Evolutionary conservation across 2,888 invertebrate genomes (phyloP), one percentile per base, ranked within the genome.

Genomic region (Parelbella ahira): DNA sequence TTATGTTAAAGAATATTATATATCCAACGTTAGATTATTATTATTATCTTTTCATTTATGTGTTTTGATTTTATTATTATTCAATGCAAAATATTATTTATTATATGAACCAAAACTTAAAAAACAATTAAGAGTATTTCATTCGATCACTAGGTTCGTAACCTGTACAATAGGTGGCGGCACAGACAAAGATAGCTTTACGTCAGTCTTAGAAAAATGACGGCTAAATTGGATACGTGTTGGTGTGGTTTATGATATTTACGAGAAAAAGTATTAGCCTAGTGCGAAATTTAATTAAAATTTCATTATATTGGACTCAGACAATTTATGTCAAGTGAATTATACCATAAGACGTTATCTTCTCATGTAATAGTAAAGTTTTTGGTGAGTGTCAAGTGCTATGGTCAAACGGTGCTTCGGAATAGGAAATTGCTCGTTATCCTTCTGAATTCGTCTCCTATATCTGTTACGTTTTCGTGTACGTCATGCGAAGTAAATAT

Each of bases 221-320:
- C 83, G 86, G 80, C 83, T 83, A 67, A 66, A 63, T 80, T 86
- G 69, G 81, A 86, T 87, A 87, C 86, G 86, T 87, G 84, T 88
- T 82, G 83, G 66, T 77, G 81, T 83, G 70, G 75, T 79, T 84
- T 86, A 86, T 86, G 86, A 88, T 88, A 88, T 86, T 88, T 88
- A 87, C 82, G 84, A 72, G 79, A 75, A 81, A 74, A 78, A 84
- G 76, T 82, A 78, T 74, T 80, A 78, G 51, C 61, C 63, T 75
- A 73, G 64, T 77, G 72, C 64, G 72, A 75, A 70, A 60, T 59
- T 58, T 71, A 68, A 63, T 68, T 67, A 54, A 58, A 65, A 67
- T 58, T 60, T 45, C 56, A 59, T 62, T 60, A 58, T 64, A 61
- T 65, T 66, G 60, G 56, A 63, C 51, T 56, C 55, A 56, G 56